phyloP scores from a whole-genome alignment of 2,888 invertebrate species.

The Branchipolynoe longqiensis region DNA sequence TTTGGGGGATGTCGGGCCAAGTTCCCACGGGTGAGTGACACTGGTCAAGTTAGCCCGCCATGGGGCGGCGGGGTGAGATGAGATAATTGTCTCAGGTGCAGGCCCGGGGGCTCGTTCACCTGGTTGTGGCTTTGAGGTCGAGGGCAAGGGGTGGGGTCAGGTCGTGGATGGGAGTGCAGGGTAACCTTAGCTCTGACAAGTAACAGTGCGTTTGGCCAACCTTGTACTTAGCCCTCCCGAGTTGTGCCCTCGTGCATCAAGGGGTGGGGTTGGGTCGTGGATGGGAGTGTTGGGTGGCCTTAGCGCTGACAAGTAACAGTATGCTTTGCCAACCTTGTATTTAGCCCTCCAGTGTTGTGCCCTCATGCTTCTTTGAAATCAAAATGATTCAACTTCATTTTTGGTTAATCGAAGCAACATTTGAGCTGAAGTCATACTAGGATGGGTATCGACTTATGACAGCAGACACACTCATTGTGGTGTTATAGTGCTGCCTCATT shows the following conservation, averaged over 20 bases:
- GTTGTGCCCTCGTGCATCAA: background rate
- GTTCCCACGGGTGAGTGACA: background rate
- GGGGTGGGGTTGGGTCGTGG: background rate
- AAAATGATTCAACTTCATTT: too few relatives aligned
- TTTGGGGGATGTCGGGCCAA: background rate
- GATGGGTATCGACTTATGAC: too few relatives aligned
- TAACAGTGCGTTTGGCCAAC: background rate
- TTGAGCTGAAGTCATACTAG: too few relatives aligned
- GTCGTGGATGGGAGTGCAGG: background rate
- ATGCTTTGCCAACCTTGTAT: too few relatives aligned
- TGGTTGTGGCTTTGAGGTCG: background rate
- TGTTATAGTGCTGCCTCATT: too few relatives aligned
- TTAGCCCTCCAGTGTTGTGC: too few relatives aligned
- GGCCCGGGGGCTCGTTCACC: background rate
- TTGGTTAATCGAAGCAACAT: too few relatives aligned
- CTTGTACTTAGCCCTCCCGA: background rate
- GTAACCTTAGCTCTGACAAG: background rate
- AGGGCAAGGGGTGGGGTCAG: background rate
- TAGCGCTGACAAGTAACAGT: constrained; percentile 1
- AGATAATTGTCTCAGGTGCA: background rate
- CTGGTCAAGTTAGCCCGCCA: background rate
- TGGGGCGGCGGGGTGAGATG: background rate
- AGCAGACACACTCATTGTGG: too few relatives aligned
- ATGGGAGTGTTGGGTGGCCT: background rate
- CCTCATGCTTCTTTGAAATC: too few relatives aligned